Base-by-base conservation (phyloP, 2,797 vertebrate species). In the Melanotaenia parkinsoni region DNA sequence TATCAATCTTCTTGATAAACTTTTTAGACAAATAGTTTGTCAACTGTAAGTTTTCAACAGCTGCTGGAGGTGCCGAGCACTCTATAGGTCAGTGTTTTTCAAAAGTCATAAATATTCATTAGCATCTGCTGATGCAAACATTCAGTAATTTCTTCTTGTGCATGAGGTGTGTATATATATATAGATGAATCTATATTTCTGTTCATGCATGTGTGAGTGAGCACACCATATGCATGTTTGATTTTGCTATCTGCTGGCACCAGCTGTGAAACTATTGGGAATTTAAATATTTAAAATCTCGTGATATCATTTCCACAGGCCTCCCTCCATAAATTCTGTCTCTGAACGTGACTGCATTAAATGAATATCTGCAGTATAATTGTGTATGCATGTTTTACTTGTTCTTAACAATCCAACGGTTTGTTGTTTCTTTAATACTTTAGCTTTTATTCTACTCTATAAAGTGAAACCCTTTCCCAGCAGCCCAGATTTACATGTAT, bases 241-340 rank as follows among this genome's bases (percentile, higher is more conserved):
- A 86, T 80, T 86, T 72, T 0, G 3, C 80, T 78, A 83, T 88
- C 85, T 83, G 69, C 77, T 37, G 68, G 64, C 80, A 76, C 75
- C 85, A 89, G 89, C 87, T 89, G 90, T 68, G 81, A 87, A 86
- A 85, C 82, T 89, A 88, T 80, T 77, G 71, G 65, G 67, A 74
- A 86, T 86, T 88, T 86, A 85, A 91, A 89, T 88, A 91, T 91
- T 88, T 83, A 86, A 84, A 79, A 80, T 88, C 67, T 83, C 30
- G 40, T 70, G 75, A 50, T 81, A 85, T 83, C 24, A 30, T 80
- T 85, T 84, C 76, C 79, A 63, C 73, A 10, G 70, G 75, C 72
- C 68, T 62, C 69, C 45, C 53, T 74, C 58, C 54, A 22, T 18
- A 59, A n/a, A 38, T 4, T 66, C 65, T 70, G 70, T 47, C 62